Conservation (phyloP, 1,140 invertebrate genomes). For the Papilio dardanus region DNA sequence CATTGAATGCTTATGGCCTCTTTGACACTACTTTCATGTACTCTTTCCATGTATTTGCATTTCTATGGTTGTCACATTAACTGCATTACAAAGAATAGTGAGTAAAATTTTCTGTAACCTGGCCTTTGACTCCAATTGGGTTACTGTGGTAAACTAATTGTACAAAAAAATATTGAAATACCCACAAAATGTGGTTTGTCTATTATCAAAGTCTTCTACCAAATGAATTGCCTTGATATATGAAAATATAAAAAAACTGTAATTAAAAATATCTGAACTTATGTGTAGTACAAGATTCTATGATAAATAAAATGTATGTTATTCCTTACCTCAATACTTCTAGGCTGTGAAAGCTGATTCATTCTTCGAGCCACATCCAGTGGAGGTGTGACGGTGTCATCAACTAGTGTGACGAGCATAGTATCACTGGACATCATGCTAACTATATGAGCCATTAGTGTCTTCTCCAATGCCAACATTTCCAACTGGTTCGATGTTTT, state of each 20-base stretch:
- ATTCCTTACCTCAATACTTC: conserved; percentile 66
- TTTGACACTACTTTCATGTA: not conserved
- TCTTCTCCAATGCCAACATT: conserved; percentile 76
- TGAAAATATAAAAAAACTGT: no score
- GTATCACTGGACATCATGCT: conserved; percentile 68
- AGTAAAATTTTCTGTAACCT: not conserved
- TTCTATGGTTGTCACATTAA: conserved; percentile 19
- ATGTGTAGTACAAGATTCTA: no score
- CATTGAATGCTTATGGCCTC: conserved; percentile 5
- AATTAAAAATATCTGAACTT: no score
- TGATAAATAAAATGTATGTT: not conserved
- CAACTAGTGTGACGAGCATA: conserved; percentile 71
- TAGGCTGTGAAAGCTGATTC: conserved; percentile 72
- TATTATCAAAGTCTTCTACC: no score
- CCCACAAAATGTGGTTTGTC: no score
- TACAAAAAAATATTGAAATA: not conserved
- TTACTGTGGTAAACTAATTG: not conserved
- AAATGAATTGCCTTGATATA: no score
- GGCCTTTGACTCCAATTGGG: not conserved
- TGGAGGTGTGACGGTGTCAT: conserved; percentile 68
- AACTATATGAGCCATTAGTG: conserved; percentile 67
- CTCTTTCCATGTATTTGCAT: not conserved
- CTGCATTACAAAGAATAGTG: not conserved
- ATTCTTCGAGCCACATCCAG: conserved; percentile 72
- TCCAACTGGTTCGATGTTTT: conserved; percentile 76